A percentile compares a stretch with the other conserved stretches of the same genome.
Evolutionary conservation across 2,797 vertebrate genomes (phyloP).

Genomic region (Pygocentrus nattereri): DNA sequence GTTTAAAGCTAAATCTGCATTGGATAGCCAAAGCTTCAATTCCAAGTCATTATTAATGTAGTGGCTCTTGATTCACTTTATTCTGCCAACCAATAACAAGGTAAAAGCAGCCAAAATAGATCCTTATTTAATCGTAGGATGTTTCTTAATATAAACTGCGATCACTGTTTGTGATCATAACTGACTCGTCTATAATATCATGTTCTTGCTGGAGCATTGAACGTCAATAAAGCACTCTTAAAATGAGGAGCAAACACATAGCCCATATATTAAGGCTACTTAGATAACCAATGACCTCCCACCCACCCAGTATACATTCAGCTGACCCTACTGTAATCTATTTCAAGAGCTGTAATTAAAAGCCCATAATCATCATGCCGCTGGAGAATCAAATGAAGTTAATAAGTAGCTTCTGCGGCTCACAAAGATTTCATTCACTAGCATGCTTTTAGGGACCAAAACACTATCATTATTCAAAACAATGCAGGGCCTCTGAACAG

Average conservation of each 20-base stretch:
- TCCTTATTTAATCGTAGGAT: slow-evolving; percentile 24
- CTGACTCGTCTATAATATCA: not conserved
- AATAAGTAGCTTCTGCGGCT: slow-evolving; percentile 47
- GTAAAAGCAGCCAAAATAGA: slow-evolving; percentile 17
- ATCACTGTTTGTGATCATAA: slow-evolving; percentile 8
- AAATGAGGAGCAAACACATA: not conserved
- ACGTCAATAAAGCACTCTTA: not conserved
- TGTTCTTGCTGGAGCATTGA: not conserved
- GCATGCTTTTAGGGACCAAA: slow-evolving; percentile 34
- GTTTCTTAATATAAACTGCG: slow-evolving; percentile 31
- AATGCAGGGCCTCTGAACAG: slow-evolving; percentile 29
- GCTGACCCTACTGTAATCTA: slow-evolving; percentile 37
- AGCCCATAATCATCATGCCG: slow-evolving; percentile 45
- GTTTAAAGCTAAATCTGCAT: slow-evolving; percentile 15
- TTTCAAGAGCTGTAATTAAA: slow-evolving; percentile 49
- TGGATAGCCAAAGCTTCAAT: slow-evolving; percentile 31
- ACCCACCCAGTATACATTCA: slow-evolving; percentile 35
- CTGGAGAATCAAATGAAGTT: slow-evolving; percentile 27
- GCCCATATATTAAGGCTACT: not conserved
- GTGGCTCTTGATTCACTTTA: slow-evolving; percentile 44
- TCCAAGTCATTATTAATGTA: slow-evolving; percentile 40
- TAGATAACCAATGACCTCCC: slow-evolving; percentile 16
- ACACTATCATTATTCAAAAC: slow-evolving; percentile 51
- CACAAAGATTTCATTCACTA: slow-evolving; percentile 37
- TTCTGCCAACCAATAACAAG: slow-evolving; percentile 26